Conservation (phyloP, 2,113 vertebrate genomes). For the Oostethus manadensis region DNA sequence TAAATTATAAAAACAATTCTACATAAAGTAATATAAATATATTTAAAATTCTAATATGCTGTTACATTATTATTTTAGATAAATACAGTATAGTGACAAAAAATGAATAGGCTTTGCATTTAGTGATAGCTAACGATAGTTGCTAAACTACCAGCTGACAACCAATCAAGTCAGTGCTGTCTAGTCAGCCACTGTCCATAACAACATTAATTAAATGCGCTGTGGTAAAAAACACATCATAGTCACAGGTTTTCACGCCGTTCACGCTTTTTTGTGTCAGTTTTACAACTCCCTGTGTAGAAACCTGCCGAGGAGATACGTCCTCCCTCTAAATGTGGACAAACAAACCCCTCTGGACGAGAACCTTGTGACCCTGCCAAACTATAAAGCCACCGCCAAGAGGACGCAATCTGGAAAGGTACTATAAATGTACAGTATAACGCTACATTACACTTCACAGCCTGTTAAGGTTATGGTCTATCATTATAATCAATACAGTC, state of each 20-base stretch:
- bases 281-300: constrained; percentile 70
- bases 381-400: constrained; percentile 74
- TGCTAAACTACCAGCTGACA: too few relatives aligned
- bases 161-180: too few relatives aligned
- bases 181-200: too few relatives aligned
- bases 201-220: too few relatives aligned
- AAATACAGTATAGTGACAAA: too few relatives aligned
- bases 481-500: constrained; percentile 38
- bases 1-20: too few relatives aligned
- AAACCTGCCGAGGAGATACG: constrained; percentile 82
- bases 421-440: constrained; percentile 6
- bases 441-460: constrained; percentile 12
- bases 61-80: too few relatives aligned
- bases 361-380: constrained; percentile 74
- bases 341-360: constrained; percentile 64
- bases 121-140: too few relatives aligned
- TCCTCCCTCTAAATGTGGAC: constrained; percentile 78
- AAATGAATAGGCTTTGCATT: too few relatives aligned
- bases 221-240: too few relatives aligned
- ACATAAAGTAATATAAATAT: too few relatives aligned
- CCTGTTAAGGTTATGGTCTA: constrained; percentile 21
- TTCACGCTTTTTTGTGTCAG: constrained; percentile 58
- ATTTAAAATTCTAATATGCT: too few relatives aligned
- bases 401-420: constrained; percentile 76
- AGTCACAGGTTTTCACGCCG: constrained; percentile 1